These are phyloP conservation scores for Anthoptus insignis DNA, from an alignment of 2,888 invertebrate species.

Conservation along the genomic window DNA sequence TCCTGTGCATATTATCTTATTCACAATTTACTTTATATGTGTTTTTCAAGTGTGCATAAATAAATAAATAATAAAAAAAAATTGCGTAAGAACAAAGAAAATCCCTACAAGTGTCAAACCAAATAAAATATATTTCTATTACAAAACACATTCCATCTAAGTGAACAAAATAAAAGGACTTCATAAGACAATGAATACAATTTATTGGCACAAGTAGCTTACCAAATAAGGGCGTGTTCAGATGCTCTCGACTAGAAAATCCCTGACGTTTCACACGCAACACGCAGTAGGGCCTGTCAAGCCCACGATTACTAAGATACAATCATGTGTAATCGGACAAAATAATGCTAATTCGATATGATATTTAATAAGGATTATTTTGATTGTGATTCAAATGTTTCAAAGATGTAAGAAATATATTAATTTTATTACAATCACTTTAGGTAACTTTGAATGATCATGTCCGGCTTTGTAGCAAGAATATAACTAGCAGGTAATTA, in stretches of 20 bases:
- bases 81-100: no score
- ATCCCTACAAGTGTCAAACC: no score
- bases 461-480: no score
- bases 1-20: no score
- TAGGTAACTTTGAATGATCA: background rate
- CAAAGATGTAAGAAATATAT: no score
- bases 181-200: constrained; percentile 6
- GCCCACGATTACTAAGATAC: constrained; percentile 32
- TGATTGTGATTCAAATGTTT: background rate
- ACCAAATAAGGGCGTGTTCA: constrained; percentile 47
- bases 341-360: constrained; percentile 19
- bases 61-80: no score
- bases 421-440: no score
- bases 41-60: no score
- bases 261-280: constrained; percentile 54
- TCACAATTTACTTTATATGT: no score
- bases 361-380: background rate
- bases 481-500: no score
- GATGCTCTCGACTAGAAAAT: constrained; percentile 50
- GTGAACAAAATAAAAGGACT: constrained; percentile 13
- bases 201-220: background rate
- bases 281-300: constrained; percentile 13
- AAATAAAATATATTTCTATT: no score
- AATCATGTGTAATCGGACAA: constrained; percentile 35
- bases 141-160: background rate